These are phyloP conservation scores for Erynnis tages DNA, from an alignment of 2,888 invertebrate species.

Conservation along the genomic window DNA sequence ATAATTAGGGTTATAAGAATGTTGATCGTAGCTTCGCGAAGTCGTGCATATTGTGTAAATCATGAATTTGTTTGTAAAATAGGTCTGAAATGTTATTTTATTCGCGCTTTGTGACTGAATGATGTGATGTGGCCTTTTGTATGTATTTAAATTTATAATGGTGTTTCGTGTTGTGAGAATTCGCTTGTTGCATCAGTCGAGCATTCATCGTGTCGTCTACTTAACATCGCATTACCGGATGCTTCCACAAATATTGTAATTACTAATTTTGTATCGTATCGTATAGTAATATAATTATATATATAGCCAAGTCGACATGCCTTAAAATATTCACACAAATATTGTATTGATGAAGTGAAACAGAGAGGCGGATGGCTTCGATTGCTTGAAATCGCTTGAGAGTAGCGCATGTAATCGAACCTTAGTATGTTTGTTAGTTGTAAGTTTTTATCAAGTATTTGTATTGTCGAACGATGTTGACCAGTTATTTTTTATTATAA, in stretches of 20 bases:
- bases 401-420: slow-evolving; percentile 51
- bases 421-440: slow-evolving; percentile 65
- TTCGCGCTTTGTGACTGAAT: slow-evolving; percentile 80
- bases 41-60: slow-evolving; percentile 38
- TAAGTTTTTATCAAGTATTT: slow-evolving; percentile 78
- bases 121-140: slow-evolving; percentile 81
- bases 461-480: slow-evolving; percentile 68
- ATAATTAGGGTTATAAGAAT: slow-evolving; percentile 56
- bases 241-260: slow-evolving; percentile 64
- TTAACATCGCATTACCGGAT: slow-evolving; percentile 57
- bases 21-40: slow-evolving; percentile 50
- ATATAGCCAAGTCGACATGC: slow-evolving; percentile 57
- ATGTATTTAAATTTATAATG: slow-evolving; percentile 68
- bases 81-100: slow-evolving; percentile 56
- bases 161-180: slow-evolving; percentile 61
- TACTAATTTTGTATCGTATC: slow-evolving; percentile 55
- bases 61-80: slow-evolving; percentile 54
- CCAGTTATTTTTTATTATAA: slow-evolving; percentile 63
- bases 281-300: slow-evolving; percentile 59
- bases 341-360: slow-evolving; percentile 32
- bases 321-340: slow-evolving; percentile 51
- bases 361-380: slow-evolving; percentile 46
- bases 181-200: slow-evolving; percentile 72
- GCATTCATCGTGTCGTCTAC: slow-evolving; percentile 56
- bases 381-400: slow-evolving; percentile 59